Evolutionary conservation across 2,113 vertebrate species (phyloP), one percentile per base, ranked within the genome.

Genomic region (Rhegmatorhina hoffmannsi): DNA sequence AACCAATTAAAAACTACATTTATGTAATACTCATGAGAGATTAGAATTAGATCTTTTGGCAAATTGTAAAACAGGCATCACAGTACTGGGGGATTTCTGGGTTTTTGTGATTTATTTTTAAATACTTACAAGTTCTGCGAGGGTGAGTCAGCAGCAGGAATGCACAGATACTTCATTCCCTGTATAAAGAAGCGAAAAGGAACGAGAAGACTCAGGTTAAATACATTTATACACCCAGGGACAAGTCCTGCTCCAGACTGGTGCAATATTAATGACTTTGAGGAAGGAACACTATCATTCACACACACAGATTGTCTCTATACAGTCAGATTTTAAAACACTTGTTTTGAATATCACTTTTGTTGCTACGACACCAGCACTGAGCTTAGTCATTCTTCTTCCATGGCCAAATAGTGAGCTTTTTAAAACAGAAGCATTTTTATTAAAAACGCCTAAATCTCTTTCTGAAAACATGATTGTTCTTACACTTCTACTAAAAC

Each of bases 91-190:
- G 33, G 52, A 81, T 31, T 92, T 86, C 83, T 81, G 24, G 25
- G 50, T 17, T 6, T 78, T 36, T 58, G 63, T 9, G 17, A 84
- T 81, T 70, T 81, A 43, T 63, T 95, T 94, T 86, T 56, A 29
- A 75, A 93, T 97, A 99, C 98, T 99, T 97, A 99, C 99, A 99
- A 96, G 96, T 99, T 98, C 97, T 99, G 99, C 9, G 98, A 98
- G 6, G 98, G 98, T 58, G 99, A 98, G 98, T 99, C 99, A 47
- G 99, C 98, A 79, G 98, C 98, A 73, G 98, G 98, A 96, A 99
- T 99, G 95, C 99, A 99, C 59, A 99, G 98, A 97, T 99, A 99
- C 96, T 99, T 99, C 98, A 99, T 97, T 97, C 99, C 99, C 99
- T 99, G 94, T 63, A 92, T 83, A 97, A 97, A 77, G 90, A 97